Base-by-base conservation (phyloP, 1,140 invertebrate species). In the Zaprionus gabonicus region DNA sequence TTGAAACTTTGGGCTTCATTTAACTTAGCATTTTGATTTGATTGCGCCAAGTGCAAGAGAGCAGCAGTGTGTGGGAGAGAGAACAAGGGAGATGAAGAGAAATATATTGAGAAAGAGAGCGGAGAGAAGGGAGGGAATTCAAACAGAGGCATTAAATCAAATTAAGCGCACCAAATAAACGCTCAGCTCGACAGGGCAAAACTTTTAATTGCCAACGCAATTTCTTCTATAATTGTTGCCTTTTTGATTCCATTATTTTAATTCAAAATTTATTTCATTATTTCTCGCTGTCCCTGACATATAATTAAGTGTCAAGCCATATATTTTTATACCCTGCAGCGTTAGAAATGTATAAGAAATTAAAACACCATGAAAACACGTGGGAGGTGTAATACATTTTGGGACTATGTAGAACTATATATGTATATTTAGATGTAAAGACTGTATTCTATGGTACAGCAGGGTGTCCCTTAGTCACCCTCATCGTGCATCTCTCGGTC, bases 11-110 rank as follows among this genome's bases (percentile, higher is more conserved):
- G 73, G 70, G 75, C 70, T 77, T 73, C 64, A 77, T 77, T 77
- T 77, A 76, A 77, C 75, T 77, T 77, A 64, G 64, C 38, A 73
- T 77, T 77, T 77, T 77, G 75, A 77, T 77, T 77, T 68, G 75
- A 77, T 77, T 72, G 70, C 70, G 41, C 41, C 41, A 46, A 77
- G 10, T 44, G 44, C 28, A 59, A 20, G 28, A 15, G 23, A n/a
- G n/a, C 23, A 57, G 53, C 23, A 51, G 27, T 17, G 28, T n/a
- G 38, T n/a, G 38, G 5, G 15, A 6, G 23, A 20, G 6, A 31
- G 4, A n/a, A 12, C 46, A 20, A 34, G 44, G 13, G 5, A 49
- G 17, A 25, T 23, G 13, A 17, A 9, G 20, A 20, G 20, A 20
- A 2, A 23, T 17, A 17, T 17, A 46, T 17, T 2, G n/a, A 25